Evolutionary conservation across 53 echinoderm and acorn worm species (phyloP).

Genomic region (Echinarachnius parma): DNA sequence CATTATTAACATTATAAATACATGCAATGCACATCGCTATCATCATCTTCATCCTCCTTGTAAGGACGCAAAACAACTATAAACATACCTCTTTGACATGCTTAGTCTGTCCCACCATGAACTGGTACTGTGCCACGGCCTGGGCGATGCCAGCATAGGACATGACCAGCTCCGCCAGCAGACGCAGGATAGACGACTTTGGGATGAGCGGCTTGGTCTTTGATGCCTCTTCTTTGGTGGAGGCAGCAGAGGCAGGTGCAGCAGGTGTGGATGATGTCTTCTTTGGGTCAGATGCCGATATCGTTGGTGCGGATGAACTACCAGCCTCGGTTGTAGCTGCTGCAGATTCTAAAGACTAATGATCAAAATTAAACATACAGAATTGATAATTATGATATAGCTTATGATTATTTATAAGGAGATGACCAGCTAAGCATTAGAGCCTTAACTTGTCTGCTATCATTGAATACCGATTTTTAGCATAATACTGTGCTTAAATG

Average conservation of each 20-base stretch:
- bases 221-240: conserved; percentile 51
- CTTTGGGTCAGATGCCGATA: conserved; percentile 44
- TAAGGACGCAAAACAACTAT: not conserved
- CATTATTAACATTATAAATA: too few relatives aligned
- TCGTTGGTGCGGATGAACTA: conserved; percentile 12
- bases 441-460: too few relatives aligned
- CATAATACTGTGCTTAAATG: too few relatives aligned
- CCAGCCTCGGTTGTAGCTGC: not conserved
- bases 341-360: conserved; percentile 7
- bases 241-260: conserved; percentile 23
- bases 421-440: too few relatives aligned
- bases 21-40: conserved; percentile 86
- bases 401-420: too few relatives aligned
- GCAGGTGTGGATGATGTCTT: conserved; percentile 40
- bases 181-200: conserved; percentile 85
- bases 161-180: conserved; percentile 70
- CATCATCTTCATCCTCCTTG: too few relatives aligned
- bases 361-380: not conserved
- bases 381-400: too few relatives aligned
- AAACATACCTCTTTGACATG: conserved; percentile 71
- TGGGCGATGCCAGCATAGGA: conserved; percentile 67
- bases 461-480: too few relatives aligned
- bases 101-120: conserved; percentile 53
- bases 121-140: conserved; percentile 91
- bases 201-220: conserved; percentile 84